Base-by-base conservation (phyloP, 2,113 vertebrate genomes). In the Speoplatyrhinus poulsoni region DNA sequence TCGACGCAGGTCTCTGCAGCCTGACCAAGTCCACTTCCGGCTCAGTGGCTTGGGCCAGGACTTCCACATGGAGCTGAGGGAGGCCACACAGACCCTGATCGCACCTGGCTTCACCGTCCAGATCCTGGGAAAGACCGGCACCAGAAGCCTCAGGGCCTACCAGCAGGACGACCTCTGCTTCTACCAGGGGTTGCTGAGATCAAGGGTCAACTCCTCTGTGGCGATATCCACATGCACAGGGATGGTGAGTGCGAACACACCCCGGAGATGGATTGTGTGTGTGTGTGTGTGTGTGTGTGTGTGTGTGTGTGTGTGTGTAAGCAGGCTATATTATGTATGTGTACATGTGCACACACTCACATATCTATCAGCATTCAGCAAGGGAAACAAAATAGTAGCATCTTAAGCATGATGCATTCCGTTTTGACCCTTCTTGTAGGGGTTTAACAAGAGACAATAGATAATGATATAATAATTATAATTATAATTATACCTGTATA, bases 141-240 rank as follows among this genome's bases (percentile, higher is more conserved):
- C 92, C 48, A 92, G 89, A 75, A 92, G 92, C 13, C 85, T 94
- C 67, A 89, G 86, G 80, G 60, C 82, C 32, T 91, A 93, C 77
- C 80, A 77, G 0, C 81, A 77, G 0, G 87, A 94, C 12, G 88
- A 95, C 60, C 93, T 95, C 83, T 96, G 95, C 81, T 96, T 96
- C 85, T 96, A 95, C 75, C 94, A 95, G 82, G 95, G 95, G 69
- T 93, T 87, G 33, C 74, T 96, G 73, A 89, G 92, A 72, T 92
- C 92, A 48, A 91, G 87, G 82, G 86, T 88, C 75, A 94, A 94
- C 69, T 95, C 95, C 48, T 91, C 94, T 0, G 95, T 96, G 87
- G 95, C 95, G 16, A 89, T 96, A 69, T 94, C 95, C 4, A 96
- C 95, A 72, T 96, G 95, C 82, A 81, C 72, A 65, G 95, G 95